Conservation (phyloP, 2,113 vertebrate species). For the Asarcornis scutulata region DNA sequence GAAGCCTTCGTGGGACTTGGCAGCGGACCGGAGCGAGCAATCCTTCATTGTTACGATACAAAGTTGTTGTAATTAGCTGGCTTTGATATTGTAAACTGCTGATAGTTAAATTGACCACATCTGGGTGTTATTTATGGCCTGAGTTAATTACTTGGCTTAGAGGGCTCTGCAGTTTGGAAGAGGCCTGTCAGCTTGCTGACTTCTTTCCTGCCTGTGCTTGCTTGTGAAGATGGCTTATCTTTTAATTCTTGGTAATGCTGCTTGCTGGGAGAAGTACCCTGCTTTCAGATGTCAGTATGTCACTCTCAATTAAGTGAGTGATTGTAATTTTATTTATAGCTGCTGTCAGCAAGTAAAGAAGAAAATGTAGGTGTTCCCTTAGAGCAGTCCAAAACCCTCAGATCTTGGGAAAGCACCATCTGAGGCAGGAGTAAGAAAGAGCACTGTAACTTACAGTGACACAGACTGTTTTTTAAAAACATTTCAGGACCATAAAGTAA, state of each 20-base stretch:
- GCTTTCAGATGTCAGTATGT: background rate
- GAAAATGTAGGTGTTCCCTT: background rate
- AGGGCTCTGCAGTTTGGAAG: background rate
- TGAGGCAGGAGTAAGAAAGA: background rate
- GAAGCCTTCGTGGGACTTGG: constrained; percentile 28
- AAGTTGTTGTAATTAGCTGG: background rate
- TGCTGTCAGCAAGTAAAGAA: background rate
- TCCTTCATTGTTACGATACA: background rate
- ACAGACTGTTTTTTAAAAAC: background rate
- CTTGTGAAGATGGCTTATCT: constrained; percentile 3
- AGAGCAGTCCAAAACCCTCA: background rate
- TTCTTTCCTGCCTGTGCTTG: constrained; percentile 27
- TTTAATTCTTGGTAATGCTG: background rate
- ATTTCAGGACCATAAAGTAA: background rate
- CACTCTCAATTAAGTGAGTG: background rate
- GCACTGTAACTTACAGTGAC: background rate
- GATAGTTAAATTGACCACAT: constrained; percentile 7
- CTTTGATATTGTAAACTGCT: constrained; percentile 41
- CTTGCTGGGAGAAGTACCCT: background rate
- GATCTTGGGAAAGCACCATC: background rate
- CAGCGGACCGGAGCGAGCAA: background rate
- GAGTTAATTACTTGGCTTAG: constrained; percentile 4
- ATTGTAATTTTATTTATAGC: background rate
- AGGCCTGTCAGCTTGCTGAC: background rate
- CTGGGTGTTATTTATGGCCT: constrained; percentile 15